Evolutionary conservation across 37 sponge, comb jelly and placozoan genomes (phyloP).

Genomic region (Spongilla lacustris): DNA sequence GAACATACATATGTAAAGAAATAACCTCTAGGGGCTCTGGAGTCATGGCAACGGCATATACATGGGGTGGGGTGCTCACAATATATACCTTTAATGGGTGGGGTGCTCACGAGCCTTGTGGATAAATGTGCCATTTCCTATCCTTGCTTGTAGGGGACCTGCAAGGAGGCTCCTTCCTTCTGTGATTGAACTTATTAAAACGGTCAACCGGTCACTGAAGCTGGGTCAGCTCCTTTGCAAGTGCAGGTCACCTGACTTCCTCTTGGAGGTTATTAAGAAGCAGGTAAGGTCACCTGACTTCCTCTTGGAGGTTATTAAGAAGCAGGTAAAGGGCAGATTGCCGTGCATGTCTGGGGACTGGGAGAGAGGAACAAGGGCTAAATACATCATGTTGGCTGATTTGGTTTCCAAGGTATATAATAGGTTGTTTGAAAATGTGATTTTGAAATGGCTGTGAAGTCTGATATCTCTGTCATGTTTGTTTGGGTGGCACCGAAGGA

Average conservation of each 20-base stretch:
- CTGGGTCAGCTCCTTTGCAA: conserved; percentile 84
- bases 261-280: conserved; percentile 88
- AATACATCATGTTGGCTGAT: not conserved
- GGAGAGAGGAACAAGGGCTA: not conserved
- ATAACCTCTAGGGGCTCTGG: too few relatives aligned
- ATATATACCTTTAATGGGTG: too few relatives aligned
- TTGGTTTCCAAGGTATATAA: not conserved
- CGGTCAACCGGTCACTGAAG: conserved; percentile 62
- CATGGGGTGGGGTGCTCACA: too few relatives aligned
- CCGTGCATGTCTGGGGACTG: not conserved
- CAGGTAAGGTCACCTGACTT: conserved; percentile 94
- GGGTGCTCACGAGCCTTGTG: not conserved
- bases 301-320: conserved; percentile 90
- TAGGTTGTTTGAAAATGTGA: too few relatives aligned
- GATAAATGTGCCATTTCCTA: not conserved
- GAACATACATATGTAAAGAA: too few relatives aligned
- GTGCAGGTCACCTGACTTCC: conserved; percentile 95
- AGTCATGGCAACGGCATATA: too few relatives aligned
- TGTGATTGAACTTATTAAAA: conserved; percentile 81
- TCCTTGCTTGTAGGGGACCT: conserved; percentile 63
- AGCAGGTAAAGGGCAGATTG: conserved; percentile 50
- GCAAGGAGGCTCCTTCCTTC: conserved; percentile 75
- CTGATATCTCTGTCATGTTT: not conserved
- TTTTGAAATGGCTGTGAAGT: not conserved
- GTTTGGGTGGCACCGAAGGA: too few relatives aligned